phyloP scores from a whole-genome alignment of 2,113 vertebrate genomes.

The Thinocorus orbignyianus region DNA sequence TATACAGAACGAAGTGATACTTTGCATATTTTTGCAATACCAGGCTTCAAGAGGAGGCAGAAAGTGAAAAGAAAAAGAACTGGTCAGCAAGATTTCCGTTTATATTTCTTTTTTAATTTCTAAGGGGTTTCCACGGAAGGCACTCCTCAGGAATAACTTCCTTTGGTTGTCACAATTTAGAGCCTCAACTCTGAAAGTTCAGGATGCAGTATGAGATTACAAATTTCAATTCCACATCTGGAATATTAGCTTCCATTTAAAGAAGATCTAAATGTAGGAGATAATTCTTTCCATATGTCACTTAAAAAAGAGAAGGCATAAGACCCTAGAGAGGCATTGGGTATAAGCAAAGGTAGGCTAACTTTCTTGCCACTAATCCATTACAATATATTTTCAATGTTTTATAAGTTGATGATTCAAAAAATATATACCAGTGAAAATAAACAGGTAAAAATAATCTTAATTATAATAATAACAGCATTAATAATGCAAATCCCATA shows the following conservation, averaged over 20 bases:
- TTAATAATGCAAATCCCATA: constrained; percentile 50
- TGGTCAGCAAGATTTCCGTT: constrained; percentile 4
- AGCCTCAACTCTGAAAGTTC: not conserved
- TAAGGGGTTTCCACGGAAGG: not conserved
- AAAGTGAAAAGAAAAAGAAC: not conserved
- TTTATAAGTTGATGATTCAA: not conserved
- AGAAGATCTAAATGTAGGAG: not conserved
- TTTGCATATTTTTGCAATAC: not conserved
- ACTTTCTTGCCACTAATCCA: not conserved
- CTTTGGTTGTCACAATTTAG: not conserved
- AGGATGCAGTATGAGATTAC: not conserved
- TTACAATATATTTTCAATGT: not conserved
- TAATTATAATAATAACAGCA: not conserved
- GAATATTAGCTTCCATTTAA: not conserved
- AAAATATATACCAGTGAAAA: not conserved
- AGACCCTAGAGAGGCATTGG: not conserved
- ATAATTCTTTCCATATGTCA: not conserved
- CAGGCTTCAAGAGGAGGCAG: not conserved
- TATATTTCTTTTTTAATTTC: constrained; percentile 4
- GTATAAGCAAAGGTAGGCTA: not conserved
- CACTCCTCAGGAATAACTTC: not conserved
- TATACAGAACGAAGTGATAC: not conserved
- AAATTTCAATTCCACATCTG: not conserved
- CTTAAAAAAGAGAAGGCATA: not conserved
- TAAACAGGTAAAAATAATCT: constrained; percentile 33